Conservation (phyloP, 1,140 invertebrate species). For the Hermetia illucens region DNA sequence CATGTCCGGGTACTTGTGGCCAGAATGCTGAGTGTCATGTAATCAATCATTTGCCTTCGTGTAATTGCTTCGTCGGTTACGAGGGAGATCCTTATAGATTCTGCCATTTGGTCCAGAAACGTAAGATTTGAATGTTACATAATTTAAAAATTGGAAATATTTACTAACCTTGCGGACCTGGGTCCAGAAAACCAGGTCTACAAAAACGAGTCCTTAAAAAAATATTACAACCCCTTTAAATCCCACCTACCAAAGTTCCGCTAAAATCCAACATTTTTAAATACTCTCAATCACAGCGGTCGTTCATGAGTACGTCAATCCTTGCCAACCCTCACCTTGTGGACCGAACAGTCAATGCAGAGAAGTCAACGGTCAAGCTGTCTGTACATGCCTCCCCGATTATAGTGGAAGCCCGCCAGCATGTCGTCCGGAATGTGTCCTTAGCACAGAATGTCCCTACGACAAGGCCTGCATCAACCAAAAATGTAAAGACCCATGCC, state of each 20-base stretch:
- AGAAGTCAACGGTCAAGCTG: constrained; percentile 43
- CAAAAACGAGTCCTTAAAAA: no score
- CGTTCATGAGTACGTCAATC: constrained; percentile 33
- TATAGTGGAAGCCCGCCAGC: constrained; percentile 59
- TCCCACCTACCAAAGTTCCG: no score
- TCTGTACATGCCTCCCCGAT: constrained; percentile 56
- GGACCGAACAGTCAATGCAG: constrained; percentile 49
- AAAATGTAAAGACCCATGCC: constrained; percentile 68
- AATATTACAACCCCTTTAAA: no score
- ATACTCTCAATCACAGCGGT: constrained; percentile 22
- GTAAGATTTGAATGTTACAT: constrained; percentile 38
- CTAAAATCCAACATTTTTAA: no score
- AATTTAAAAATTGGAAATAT: no score
- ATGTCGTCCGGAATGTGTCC: constrained; percentile 58
- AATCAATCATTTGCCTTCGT: constrained; percentile 57
- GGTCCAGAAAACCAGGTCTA: no score
- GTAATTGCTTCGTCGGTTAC: constrained; percentile 48
- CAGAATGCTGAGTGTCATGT: constrained; percentile 58
- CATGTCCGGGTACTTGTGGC: constrained; percentile 60
- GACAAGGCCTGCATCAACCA: constrained; percentile 61
- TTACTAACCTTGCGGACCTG: no score
- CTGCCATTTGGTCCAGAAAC: constrained; percentile 38
- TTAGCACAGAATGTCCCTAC: constrained; percentile 60
- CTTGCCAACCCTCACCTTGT: constrained; percentile 49
- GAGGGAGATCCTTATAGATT: constrained; percentile 52